Evolutionary conservation across 2,797 vertebrate species (phyloP).

Genomic region (Parotocinclus haroldoi): DNA sequence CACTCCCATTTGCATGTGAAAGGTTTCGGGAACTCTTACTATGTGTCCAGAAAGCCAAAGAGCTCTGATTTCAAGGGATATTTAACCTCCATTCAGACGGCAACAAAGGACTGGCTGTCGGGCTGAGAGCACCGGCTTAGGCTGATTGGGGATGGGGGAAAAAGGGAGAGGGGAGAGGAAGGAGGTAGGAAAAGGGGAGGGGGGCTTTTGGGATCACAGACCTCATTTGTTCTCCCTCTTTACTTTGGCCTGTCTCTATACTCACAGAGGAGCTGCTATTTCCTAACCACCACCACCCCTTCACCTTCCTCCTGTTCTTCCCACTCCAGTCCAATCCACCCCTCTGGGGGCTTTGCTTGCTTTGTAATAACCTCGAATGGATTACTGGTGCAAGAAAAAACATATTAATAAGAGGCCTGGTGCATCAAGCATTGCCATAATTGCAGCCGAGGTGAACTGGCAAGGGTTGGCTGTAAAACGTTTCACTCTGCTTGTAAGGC

Average conservation of each 20-base stretch:
- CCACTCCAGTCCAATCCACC: neutral
- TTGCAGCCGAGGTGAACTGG: neutral
- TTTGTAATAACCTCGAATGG: conserved; percentile 20
- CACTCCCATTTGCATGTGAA: conserved; percentile 84
- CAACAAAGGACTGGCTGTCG: conserved; percentile 80
- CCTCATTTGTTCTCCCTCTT: conserved; percentile 84
- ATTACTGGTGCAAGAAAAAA: conserved; percentile 23
- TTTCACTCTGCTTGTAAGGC: too few species aligned
- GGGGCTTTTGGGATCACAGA: conserved; percentile 74
- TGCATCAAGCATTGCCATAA: conserved; percentile 7
- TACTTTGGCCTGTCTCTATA: conserved; percentile 81
- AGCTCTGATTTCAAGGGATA: conserved; percentile 83
- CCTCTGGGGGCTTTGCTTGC: conserved; percentile 29
- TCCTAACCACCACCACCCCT: conserved; percentile 48
- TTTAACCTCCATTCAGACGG: conserved; percentile 84
- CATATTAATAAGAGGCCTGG: conserved; percentile 27
- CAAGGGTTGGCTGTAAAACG: neutral
- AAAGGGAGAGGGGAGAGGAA: conserved; percentile 44
- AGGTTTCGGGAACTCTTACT: conserved; percentile 73
- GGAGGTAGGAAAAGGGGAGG: conserved; percentile 47
- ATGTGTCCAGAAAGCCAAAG: conserved; percentile 79
- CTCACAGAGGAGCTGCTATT: conserved; percentile 74
- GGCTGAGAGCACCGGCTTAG: conserved; percentile 69
- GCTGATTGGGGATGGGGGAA: conserved; percentile 68
- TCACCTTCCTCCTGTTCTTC: conserved; percentile 23